Percentiles rank a stretch among this genome's conserved stretches.
phyloP scores from a whole-genome alignment of 92 coral and sea anemone genomes.

The Umimayanthus chanpuru region DNA sequence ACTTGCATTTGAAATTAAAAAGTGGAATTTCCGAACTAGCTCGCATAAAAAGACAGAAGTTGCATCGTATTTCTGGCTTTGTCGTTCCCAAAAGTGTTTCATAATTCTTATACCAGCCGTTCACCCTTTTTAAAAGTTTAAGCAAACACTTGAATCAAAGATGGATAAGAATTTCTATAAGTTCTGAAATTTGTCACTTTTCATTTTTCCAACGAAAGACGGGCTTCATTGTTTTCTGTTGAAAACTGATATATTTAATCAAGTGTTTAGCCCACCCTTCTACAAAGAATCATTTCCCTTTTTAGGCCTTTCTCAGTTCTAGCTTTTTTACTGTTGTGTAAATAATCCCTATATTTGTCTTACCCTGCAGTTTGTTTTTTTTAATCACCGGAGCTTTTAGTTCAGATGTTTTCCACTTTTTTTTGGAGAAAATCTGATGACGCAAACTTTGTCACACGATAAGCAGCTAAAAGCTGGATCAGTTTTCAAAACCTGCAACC shows the following conservation, averaged over 20 bases:
- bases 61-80: too few species aligned
- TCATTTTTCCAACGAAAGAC: background rate
- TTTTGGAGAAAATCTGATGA: background rate
- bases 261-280: background rate
- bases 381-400: background rate
- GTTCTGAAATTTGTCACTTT: too few species aligned
- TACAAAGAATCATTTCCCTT: background rate
- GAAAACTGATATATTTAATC: background rate
- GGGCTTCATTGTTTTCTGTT: background rate
- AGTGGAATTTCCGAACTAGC: background rate
- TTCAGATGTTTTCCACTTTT: background rate
- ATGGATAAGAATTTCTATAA: too few species aligned
- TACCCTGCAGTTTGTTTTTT: background rate
- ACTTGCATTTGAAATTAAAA: too few species aligned
- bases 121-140: too few species aligned
- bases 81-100: too few species aligned
- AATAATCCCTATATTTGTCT: too few species aligned
- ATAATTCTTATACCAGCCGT: too few species aligned
- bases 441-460: background rate
- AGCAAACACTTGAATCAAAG: too few species aligned
- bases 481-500: background rate
- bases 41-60: too few species aligned
- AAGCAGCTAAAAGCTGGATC: too few species aligned
- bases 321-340: too few species aligned
- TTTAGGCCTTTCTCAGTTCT: background rate